These are phyloP conservation scores for Caenorhabditis becei DNA, from an alignment of 2,888 invertebrate genomes.

Conservation along the genomic window DNA sequence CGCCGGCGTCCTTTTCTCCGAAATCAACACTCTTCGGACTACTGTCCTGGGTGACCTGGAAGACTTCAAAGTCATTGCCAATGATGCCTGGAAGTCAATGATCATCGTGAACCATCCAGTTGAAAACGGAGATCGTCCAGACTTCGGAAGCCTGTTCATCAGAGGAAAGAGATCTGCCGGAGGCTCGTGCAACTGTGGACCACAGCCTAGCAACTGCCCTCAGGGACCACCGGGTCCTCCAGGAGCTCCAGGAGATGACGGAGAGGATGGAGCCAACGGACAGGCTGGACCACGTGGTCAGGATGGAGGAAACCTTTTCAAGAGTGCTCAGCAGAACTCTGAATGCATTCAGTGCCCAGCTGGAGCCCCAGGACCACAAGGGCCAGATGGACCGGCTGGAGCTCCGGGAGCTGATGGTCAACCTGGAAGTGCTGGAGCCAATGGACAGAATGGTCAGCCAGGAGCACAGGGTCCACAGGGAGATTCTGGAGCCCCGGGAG, in stretches of 20 bases:
- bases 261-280: slow-evolving; percentile 49
- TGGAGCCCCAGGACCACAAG: slow-evolving; percentile 60
- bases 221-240: slow-evolving; percentile 61
- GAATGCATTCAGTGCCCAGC: slow-evolving; percentile 56
- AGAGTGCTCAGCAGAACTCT: background rate
- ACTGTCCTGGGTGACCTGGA: slow-evolving; percentile 19
- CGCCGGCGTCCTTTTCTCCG: slow-evolving; percentile 38
- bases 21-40: slow-evolving; percentile 41
- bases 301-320: slow-evolving; percentile 20
- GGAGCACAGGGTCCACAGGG: slow-evolving; percentile 39
- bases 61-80: slow-evolving; percentile 32
- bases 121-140: slow-evolving; percentile 36
- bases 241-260: slow-evolving; percentile 53
- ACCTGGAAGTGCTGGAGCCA: slow-evolving; percentile 29
- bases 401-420: slow-evolving; percentile 53
- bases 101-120: slow-evolving; percentile 37
- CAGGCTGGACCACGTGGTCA: slow-evolving; percentile 48
- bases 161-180: slow-evolving; percentile 28
- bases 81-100: slow-evolving; percentile 53
- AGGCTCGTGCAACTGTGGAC: slow-evolving; percentile 51
- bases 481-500: slow-evolving; percentile 49
- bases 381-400: slow-evolving; percentile 53
- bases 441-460: slow-evolving; percentile 32
- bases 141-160: slow-evolving; percentile 39
- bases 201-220: slow-evolving; percentile 55